Evolutionary conservation across 2,797 vertebrate species (phyloP).

Genomic region (Ptychobarbus kaznakovi): DNA sequence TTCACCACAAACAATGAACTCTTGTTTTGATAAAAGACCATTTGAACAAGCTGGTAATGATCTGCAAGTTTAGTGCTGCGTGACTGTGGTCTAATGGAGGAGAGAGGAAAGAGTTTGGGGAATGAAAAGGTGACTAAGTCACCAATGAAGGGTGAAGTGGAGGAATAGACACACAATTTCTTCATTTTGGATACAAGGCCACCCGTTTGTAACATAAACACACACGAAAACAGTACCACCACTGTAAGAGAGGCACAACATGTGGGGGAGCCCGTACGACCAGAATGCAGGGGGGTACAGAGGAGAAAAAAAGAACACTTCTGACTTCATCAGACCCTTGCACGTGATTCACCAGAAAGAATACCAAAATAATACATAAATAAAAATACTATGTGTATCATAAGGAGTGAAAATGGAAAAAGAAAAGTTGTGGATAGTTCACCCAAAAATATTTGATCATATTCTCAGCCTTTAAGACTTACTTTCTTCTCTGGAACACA

Average conservation of each 20-base stretch:
- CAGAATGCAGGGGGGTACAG: not conserved
- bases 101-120: not conserved
- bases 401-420: not conserved
- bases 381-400: not conserved
- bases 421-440: not conserved
- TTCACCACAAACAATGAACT: not conserved
- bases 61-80: constrained; percentile 14
- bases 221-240: not conserved
- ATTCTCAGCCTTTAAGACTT: not conserved
- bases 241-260: constrained; percentile 19
- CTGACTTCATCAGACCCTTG: not conserved
- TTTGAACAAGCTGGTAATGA: not conserved
- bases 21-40: not conserved
- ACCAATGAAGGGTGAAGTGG: constrained; percentile 24
- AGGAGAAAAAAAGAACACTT: not conserved
- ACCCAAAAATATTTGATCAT: not conserved
- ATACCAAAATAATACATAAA: not conserved
- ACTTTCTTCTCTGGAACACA: not conserved
- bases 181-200: constrained; percentile 14
- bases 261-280: constrained; percentile 9
- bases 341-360: not conserved
- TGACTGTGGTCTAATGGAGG: not conserved
- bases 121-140: not conserved
- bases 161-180: constrained; percentile 29
- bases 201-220: constrained; percentile 55